Evolutionary conservation across 2,797 vertebrate genomes (phyloP).

Genomic region (Esox masquinongy): DNA sequence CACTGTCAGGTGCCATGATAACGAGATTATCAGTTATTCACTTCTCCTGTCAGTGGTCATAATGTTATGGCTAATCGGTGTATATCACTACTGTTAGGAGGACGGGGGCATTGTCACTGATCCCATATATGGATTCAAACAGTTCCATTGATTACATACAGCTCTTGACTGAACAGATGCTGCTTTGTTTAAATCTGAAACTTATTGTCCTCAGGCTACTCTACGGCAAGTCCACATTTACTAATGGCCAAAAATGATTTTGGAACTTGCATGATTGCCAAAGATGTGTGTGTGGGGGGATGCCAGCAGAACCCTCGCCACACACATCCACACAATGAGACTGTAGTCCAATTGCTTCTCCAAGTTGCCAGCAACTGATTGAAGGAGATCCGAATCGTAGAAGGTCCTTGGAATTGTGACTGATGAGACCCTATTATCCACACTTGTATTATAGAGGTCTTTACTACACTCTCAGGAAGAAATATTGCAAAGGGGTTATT

Average conservation of each 20-base stretch:
- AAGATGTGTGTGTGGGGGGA: not conserved
- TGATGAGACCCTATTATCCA: not conserved
- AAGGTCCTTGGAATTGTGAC: not conserved
- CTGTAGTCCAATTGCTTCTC: not conserved
- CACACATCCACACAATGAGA: conserved; percentile 1
- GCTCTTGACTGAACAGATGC: not conserved
- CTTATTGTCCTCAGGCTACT: not conserved
- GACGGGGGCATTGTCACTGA: not conserved
- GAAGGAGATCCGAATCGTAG: not conserved
- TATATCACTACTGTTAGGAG: no score
- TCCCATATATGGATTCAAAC: not conserved
- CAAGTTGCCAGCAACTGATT: not conserved
- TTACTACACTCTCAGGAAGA: not conserved
- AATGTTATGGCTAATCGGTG: no score
- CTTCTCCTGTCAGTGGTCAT: no score
- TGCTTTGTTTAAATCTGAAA: not conserved
- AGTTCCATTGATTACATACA: not conserved
- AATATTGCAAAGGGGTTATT: no score
- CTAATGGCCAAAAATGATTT: not conserved
- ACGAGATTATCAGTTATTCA: no score
- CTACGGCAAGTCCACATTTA: not conserved
- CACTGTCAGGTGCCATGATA: no score
- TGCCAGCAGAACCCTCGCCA: not conserved
- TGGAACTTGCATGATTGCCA: not conserved
- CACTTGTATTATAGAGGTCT: not conserved